Conservation (phyloP, 2,113 vertebrate genomes). For the Rhinopomastus cyanomelas region DNA sequence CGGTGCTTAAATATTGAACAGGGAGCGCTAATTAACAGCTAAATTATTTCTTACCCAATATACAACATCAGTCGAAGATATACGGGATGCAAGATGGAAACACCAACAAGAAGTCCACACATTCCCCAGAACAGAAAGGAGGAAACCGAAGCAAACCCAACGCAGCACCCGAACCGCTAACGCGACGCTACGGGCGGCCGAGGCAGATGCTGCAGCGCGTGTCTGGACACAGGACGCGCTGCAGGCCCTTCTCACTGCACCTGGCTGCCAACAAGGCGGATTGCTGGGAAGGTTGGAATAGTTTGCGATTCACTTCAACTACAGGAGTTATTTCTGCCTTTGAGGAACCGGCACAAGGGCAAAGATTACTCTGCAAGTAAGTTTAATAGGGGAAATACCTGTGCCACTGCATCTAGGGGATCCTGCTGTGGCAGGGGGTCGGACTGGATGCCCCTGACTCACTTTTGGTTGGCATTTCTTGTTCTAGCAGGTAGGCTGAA, state of each 20-base stretch:
- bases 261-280: background rate
- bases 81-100: background rate
- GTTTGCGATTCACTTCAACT: background rate
- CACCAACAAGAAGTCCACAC: rapidly evolving
- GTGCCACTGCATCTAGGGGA: too few species aligned
- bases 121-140: background rate
- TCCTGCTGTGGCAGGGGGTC: too few species aligned
- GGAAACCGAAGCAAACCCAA: background rate
- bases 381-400: background rate
- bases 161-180: rapidly evolving
- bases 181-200: background rate
- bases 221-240: background rate
- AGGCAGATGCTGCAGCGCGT: background rate
- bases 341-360: background rate
- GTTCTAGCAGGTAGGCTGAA: background rate
- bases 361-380: background rate
- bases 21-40: background rate
- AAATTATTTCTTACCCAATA: background rate
- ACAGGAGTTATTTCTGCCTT: background rate
- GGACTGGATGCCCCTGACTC: too few species aligned
- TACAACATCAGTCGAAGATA: background rate
- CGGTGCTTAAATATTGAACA: background rate
- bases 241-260: background rate
- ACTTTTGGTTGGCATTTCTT: too few species aligned
- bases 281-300: background rate